Evolutionary conservation across 2,888 invertebrate species (phyloP), one percentile per base, ranked within the genome.

Genomic region (Chymomyza amoena): DNA sequence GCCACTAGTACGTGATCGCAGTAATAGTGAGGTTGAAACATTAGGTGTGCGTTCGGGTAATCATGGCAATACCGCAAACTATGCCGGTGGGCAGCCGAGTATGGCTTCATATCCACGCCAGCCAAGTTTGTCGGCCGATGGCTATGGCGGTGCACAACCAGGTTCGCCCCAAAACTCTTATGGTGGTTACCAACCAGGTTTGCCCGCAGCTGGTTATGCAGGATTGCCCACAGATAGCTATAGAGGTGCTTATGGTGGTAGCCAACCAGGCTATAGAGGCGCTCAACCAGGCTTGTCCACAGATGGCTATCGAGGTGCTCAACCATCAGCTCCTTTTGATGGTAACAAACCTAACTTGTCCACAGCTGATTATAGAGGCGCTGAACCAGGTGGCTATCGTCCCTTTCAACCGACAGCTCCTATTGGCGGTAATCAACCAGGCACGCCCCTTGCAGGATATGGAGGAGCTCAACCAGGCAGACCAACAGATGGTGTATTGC

Each of bases 1-100:
- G 6, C 70, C 86, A 0, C 61, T 75, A 15, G 88, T 64, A 6
- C 88, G 87, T 64, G 88, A 87, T 54, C 74, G 62, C 16, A 79
- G 69, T 2, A 75, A 65, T 57, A 45, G 39, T 45, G 39, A 45
- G 2, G 75, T 15, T 4, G 18, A 61, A 6, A 57, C 66, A 9
- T 45, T 72, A 5, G 56, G 70, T 65, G 28, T 66, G 9, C 73
- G 39, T 32, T 32, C 52, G 15, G 64, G 65, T 9, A 69, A 67
- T 63, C 64, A 36, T 15, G 39, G 69, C 1, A 54, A 60, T 6
- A 57, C 20, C 16, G 61, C 64, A 2, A 10, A 45, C 10, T 45
- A 45, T 45, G 39, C 6, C 10, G 13, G 10, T 45, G 13, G 10
- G 13, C 36, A 52, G 18, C 25, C 20, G 28, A 54, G 15, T 15